Evolutionary conservation across 2,888 invertebrate genomes (phyloP), one percentile per base, ranked within the genome.

Genomic region (Auanema freiburgensis): DNA sequence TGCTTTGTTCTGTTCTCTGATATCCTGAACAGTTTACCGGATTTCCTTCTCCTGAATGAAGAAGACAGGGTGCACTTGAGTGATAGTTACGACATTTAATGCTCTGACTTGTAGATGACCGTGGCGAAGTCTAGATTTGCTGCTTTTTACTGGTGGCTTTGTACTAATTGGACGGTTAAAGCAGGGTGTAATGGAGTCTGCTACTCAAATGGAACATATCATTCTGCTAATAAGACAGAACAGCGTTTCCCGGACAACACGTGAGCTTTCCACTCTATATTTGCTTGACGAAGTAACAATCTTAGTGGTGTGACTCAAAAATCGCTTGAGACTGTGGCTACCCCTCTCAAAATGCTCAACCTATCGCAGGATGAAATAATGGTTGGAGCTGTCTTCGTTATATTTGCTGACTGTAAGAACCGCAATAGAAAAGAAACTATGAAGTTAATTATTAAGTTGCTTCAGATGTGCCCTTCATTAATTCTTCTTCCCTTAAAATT

Each of bases 201-300:
- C 59, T 80, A 79, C 53, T 63, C 72, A 14, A 80, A 80, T 53
- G 80, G 79, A 18, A 60, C 79, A 18, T 80, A 78, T 57, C 79
- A 78, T 46, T 76, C 79, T 10, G 65, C 71, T 1, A 62, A 69
- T 1, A 57, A 65, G 2, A 11, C 41, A 2, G 23, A 49, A 21
- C 63, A 69, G 44, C n/a, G 43, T 16, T 64, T 69, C 41, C 69
- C 69, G 11, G 69, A 69, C 41, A 23, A 46, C 1, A 58, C 54
- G 69, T 67, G 41, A 52, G 56, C 57, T 12, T 24, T 24, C 50
- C 8, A 21, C 14, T 16, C 10, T 8, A 16, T 14, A 2, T 12
- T 46, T 21, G 14, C 23, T 8, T 2, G 25, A 43, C 25, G 12
- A 23, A 40, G 42, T 44, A 11, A 18, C 18, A 21, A 33, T 53